Base-by-base conservation (phyloP, 2,113 vertebrate species). In the Scopus umbretta region DNA sequence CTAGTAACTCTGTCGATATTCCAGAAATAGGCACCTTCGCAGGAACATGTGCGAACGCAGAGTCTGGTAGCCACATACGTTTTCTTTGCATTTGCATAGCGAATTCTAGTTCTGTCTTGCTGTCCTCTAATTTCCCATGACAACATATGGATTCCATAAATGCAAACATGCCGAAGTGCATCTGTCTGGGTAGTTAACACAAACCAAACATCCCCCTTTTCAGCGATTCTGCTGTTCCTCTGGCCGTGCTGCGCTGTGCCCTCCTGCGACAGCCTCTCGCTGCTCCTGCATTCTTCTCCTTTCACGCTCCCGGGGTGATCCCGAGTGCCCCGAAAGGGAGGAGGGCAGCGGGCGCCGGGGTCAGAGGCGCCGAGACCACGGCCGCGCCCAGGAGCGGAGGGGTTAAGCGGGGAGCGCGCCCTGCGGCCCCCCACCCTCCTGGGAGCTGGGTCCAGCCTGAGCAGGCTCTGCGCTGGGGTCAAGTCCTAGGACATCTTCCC, bases 141-240 rank as follows among this genome's bases (percentile, higher is more conserved):
- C 97, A 97, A 97, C 97, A 97, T 98, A 98, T 97, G 98, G 98
- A 98, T 97, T 90, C 97, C 96, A 97, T 98, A 98, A 98, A 97
- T 81, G 98, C 97, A 97, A 97, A 98, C 97, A 97, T 97, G 98
- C 98, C 56, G 96, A 91, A 98, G 97, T 97, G 98, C 98, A 97
- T 98, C 97, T 97, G 97, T 97, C 97, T 98, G 97, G 92, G 96
- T 96, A 96, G 97, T 97, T 98, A 97, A 98, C 97, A 97, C 96
- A 94, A 98, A 98, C 98, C 98, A 98, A 98, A 98, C 97, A 80
- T 96, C 94, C 93, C 92, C 93, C 90, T 63, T 96, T 96, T 96
- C 45, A 25, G 94, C 47, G 91, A 92, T 89, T 94, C 97, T 36
- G 89, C 67, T 56, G 80, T 84, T 93, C 70, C 94, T 92, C 56